Conservation (phyloP, 2,888 invertebrate genomes). For the Trachelus iudaicus region DNA sequence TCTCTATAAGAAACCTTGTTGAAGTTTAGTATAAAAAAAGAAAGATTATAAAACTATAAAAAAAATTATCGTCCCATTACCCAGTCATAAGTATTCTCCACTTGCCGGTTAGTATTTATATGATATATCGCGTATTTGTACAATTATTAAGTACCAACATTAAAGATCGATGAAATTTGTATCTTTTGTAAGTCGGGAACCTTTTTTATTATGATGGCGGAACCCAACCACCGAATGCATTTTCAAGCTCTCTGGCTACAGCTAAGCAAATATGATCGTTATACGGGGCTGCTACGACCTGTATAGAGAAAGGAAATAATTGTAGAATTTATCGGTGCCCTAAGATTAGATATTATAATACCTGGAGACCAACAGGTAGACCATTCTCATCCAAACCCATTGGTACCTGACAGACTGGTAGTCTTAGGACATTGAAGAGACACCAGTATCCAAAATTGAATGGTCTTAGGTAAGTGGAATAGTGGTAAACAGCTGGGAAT, state of each 20-base stretch:
- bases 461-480: conserved; percentile 79
- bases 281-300: conserved; percentile 76
- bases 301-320: conserved; percentile 13
- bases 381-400: conserved; percentile 78
- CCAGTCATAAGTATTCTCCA: no score
- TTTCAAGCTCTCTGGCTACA: conserved; percentile 78
- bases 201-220: conserved; percentile 66
- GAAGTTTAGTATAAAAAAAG: no score
- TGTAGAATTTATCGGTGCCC: not conserved
- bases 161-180: no score
- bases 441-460: conserved; percentile 89
- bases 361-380: conserved; percentile 83
- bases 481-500: conserved; percentile 83
- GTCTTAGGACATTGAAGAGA: conserved; percentile 84
- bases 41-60: no score
- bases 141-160: no score
- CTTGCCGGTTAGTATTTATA: no score
- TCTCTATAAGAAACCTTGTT: no score
- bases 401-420: conserved; percentile 89
- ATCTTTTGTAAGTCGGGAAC: no score
- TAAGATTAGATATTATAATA: conserved; percentile 34
- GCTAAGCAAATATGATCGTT: conserved; percentile 80
- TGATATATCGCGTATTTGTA: no score
- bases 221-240: conserved; percentile 77
- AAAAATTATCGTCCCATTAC: no score